Base-by-base conservation (phyloP, 2,888 invertebrate species). In the Tetragnatha montana region DNA sequence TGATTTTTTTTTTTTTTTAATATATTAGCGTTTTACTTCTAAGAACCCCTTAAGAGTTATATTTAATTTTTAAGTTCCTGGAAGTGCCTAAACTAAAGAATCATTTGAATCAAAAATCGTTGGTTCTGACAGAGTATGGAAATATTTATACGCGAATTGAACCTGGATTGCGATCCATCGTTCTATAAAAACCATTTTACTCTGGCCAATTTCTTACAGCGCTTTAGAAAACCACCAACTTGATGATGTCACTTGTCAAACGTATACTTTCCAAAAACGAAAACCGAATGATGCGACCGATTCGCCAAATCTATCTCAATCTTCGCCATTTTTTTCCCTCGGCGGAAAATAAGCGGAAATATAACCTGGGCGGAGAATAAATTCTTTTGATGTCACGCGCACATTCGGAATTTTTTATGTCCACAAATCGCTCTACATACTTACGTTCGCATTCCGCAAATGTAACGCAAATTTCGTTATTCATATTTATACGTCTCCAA, bases 181-280 rank as follows among this genome's bases (percentile, higher is more conserved):
- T 10, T 4, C 22, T 73, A 82, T 82, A 73, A 82, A 82, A 82
- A 73, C 82, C 14, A 22, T 71, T 82, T 60, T 82, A 82, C 74
- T 74, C 73, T n/a, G 60, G 73, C 17, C 73, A 51, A 82, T 82
- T 60, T 82, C 60, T 74, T n/a, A 82, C n/a, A 68, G 60, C 60
- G 60, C 19, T 82, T 60, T 22, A 12, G 50, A 22, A 82, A 74
- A 74, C 74, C 74, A 35, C 82, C 51, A 78, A 78, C 21, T 51
- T 6, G 35, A 22, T 74, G 73, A 82, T 60, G 35, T 82, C 74
- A 74, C 51, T 82, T 82, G 82, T 82, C 82, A 74, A 50, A 51
- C 51, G 73, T 73, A 82, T 51, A 51, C 82, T 6, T 51, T 60
- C 22, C 22, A 35, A 51, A 35, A 71, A 71, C 47, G 14, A 81